A percentile compares a stretch with the other conserved stretches of the same genome.
Evolutionary conservation across 2,113 vertebrate genomes (phyloP).

Genomic region (Penelope pileata): DNA sequence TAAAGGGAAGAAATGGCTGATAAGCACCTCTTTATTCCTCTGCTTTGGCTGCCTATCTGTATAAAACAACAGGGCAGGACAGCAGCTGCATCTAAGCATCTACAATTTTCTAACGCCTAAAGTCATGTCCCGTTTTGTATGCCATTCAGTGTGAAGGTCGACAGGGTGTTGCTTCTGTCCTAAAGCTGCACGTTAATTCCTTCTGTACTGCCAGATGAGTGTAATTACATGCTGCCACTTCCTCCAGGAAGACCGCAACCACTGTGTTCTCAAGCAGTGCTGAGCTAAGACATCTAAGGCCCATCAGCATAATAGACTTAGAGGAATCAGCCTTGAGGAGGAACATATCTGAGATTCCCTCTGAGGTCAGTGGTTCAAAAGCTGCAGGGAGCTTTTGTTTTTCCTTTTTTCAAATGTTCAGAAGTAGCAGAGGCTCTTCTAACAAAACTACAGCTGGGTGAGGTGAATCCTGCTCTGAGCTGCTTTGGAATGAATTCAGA

Average conservation of each 20-base stretch:
- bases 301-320: background rate
- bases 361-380: background rate
- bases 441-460: background rate
- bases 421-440: background rate
- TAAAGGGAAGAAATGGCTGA: background rate
- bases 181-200: background rate
- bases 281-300: background rate
- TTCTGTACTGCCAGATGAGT: background rate
- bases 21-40: background rate
- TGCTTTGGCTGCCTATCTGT: background rate
- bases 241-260: background rate
- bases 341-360: background rate
- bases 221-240: background rate
- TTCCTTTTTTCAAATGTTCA: background rate
- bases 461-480: accelerated
- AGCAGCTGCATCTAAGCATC: background rate
- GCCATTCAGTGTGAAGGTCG: background rate
- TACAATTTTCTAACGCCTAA: accelerated
- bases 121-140: background rate
- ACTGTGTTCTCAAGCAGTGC: background rate
- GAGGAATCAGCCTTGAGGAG: background rate
- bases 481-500: background rate
- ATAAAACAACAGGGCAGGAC: background rate
- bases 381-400: background rate
- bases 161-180: background rate